Percentiles rank a stretch among this genome's conserved stretches.
Conservation (phyloP, 2,113 vertebrate genomes). For the Microcebus lehilahytsara region DNA sequence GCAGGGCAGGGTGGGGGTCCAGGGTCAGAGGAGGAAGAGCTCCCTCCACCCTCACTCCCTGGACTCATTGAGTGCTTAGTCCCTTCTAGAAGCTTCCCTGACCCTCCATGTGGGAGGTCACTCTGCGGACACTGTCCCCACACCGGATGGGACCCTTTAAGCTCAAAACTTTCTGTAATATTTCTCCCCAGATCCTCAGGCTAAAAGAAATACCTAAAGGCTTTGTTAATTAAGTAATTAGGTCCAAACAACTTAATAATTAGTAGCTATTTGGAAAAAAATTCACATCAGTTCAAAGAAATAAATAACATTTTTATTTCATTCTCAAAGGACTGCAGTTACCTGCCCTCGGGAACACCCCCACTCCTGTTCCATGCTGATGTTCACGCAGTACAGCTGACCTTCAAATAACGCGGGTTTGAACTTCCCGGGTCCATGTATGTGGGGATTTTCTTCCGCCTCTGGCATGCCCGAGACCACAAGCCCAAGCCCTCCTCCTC, state of each 20-base stretch:
- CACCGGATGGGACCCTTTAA: not conserved
- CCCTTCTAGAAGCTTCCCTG: not conserved
- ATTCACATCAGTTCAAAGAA: not conserved
- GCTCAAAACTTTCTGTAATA: not conserved
- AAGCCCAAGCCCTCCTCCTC: not conserved
- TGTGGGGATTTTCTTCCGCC: not conserved
- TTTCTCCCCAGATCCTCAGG: not conserved
- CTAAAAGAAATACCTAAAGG: not conserved
- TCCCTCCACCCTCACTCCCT: not conserved
- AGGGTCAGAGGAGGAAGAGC: not conserved
- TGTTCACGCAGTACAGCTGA: not conserved
- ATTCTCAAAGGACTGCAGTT: not conserved
- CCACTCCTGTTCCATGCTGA: not conserved
- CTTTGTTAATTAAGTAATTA: not conserved
- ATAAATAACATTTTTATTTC: not conserved
- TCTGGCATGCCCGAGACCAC: not conserved
- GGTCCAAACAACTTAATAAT: not conserved
- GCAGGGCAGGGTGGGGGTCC: not conserved
- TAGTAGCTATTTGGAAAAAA: not conserved
- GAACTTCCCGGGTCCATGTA: not conserved
- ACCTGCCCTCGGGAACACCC: not conserved
- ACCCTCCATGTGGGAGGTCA: rapidly evolving
- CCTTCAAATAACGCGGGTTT: not conserved
- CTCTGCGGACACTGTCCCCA: not conserved
- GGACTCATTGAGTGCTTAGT: not conserved